Percentiles rank a stretch among this genome's conserved stretches.
Evolutionary conservation across 1,140 invertebrate genomes (phyloP).

Genomic region (Nymphalis io): DNA sequence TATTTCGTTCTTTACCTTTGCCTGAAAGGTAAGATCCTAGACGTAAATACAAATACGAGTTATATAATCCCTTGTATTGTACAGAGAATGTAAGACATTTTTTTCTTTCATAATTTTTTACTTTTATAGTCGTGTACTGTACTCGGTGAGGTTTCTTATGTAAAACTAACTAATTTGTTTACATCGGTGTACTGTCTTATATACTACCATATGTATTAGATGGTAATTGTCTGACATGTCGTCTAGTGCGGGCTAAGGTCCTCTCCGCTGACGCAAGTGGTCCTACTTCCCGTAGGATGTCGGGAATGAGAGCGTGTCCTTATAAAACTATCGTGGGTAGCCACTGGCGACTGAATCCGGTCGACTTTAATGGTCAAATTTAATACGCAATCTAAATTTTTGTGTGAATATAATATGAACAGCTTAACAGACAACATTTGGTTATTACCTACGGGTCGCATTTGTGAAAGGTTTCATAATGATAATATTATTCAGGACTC

Average conservation of each 20-base stretch:
- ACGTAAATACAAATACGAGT: too few relatives aligned
- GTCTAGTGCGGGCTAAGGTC: conserved; percentile 70
- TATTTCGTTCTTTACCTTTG: too few relatives aligned
- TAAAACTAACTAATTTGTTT: background rate
- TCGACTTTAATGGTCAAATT: conserved; percentile 43
- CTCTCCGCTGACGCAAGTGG: conserved; percentile 70
- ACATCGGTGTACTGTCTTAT: too few relatives aligned
- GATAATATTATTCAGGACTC: conserved; percentile 69
- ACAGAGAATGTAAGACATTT: too few relatives aligned
- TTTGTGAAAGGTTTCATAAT: conserved; percentile 47
- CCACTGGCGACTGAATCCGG: conserved; percentile 48
- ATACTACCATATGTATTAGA: background rate
- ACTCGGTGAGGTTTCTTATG: background rate
- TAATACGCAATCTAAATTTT: conserved; percentile 34
- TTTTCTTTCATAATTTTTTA: too few relatives aligned
- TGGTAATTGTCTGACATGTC: conserved; percentile 55
- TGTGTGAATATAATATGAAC: conserved; percentile 26
- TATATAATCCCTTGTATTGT: too few relatives aligned
- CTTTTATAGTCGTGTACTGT: background rate
- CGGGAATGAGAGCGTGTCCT: conserved; percentile 78
- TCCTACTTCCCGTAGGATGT: conserved; percentile 76
- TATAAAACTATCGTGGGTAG: conserved; percentile 75
- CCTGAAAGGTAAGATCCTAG: too few relatives aligned
- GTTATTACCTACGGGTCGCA: conserved; percentile 8
- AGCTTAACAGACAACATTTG: conserved; percentile 15